A percentile compares a stretch with the other conserved stretches of the same genome.
phyloP scores from a whole-genome alignment of 2,888 invertebrate genomes.

The Eurytoma adleriae region DNA sequence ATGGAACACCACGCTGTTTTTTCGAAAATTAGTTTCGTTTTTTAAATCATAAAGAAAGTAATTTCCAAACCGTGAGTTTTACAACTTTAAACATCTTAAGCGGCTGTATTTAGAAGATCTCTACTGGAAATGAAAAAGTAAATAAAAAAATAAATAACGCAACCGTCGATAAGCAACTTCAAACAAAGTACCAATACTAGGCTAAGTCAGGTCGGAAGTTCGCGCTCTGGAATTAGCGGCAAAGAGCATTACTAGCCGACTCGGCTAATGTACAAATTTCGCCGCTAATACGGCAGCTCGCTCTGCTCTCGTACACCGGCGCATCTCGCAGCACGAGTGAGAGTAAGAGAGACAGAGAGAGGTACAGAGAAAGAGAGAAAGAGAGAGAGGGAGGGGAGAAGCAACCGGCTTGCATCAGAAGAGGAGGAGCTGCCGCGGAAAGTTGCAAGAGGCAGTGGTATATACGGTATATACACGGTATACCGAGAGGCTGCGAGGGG shows the following conservation, averaged over 20 bases:
- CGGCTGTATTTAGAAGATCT: no score
- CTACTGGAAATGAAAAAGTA: neutral
- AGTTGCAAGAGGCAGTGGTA: neutral
- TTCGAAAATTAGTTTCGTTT: no score
- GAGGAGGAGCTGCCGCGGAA: neutral
- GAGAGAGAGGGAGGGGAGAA: neutral
- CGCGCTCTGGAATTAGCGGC: conserved; percentile 8
- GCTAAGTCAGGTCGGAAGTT: neutral
- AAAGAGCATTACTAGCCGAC: conserved; percentile 25
- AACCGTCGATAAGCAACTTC: no score
- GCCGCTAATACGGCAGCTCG: neutral
- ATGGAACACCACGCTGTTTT: no score
- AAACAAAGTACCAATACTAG: no score
- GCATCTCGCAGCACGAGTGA: no score
- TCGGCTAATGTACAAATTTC: conserved; percentile 30
- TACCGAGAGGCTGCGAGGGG: neutral
- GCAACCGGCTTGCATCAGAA: neutral
- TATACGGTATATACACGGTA: neutral
- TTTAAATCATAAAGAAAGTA: conserved; percentile 3
- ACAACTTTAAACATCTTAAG: neutral
- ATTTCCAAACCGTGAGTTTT: neutral
- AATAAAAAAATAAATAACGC: neutral
- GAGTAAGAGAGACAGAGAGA: neutral
- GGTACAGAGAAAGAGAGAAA: neutral
- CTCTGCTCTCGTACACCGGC: neutral